Conservation (phyloP, 2,888 invertebrate genomes). For the Tenthredo notha region DNA sequence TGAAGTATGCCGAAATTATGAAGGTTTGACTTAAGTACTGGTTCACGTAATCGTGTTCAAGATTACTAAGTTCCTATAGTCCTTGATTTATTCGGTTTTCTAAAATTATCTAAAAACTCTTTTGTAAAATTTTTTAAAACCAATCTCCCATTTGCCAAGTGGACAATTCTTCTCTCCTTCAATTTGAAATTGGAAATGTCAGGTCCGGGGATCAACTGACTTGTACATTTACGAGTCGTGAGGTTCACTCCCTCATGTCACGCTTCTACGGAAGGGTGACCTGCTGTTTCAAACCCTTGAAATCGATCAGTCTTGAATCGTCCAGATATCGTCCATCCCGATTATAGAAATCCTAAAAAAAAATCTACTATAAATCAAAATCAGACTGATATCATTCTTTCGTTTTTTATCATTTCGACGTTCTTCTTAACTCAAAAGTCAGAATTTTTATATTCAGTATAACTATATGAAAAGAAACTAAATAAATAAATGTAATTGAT, state of each 20-base stretch:
- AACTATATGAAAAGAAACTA: background rate
- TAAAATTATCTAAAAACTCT: background rate
- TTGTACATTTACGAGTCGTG: constrained; percentile 19
- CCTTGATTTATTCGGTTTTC: too few species aligned
- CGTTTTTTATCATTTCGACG: too few species aligned
- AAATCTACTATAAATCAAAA: too few species aligned
- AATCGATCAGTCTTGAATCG: background rate
- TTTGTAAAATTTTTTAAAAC: background rate
- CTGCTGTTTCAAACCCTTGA: background rate
- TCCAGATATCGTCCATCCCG: background rate
- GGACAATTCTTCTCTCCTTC: background rate
- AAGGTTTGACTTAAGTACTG: background rate
- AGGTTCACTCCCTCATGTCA: background rate
- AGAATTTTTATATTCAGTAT: too few species aligned
- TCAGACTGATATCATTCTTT: too few species aligned
- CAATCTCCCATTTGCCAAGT: background rate
- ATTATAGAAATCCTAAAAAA: too few species aligned
- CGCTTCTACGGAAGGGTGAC: background rate
- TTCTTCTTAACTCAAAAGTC: too few species aligned
- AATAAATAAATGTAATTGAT: background rate
- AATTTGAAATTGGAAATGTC: constrained; percentile 5
- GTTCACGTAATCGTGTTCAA: background rate
- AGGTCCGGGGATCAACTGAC: background rate
- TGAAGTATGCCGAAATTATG: background rate
- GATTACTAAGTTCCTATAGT: too few species aligned